These are phyloP conservation scores for Zhengitettix transpicula DNA, from an alignment of 2,888 invertebrate species.

Conservation along the genomic window DNA sequence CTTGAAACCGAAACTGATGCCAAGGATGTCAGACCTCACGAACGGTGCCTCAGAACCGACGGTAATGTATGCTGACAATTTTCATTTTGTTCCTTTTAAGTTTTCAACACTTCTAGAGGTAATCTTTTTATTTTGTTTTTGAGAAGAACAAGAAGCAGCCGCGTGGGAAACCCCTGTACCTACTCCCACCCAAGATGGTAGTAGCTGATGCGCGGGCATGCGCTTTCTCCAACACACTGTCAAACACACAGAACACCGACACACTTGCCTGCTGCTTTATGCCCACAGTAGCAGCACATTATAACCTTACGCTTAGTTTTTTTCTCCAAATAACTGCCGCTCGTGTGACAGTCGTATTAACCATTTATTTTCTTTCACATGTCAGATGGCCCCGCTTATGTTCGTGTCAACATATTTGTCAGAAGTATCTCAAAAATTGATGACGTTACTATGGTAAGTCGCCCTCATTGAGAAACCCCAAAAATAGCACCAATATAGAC, in stretches of 20 bases:
- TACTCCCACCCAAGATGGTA: too few species aligned
- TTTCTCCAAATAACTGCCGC: not conserved
- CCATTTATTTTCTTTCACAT: slow-evolving; percentile 9
- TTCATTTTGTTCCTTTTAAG: not conserved
- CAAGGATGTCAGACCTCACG: slow-evolving; percentile 9
- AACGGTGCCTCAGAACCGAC: not conserved
- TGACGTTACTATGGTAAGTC: slow-evolving; percentile 98
- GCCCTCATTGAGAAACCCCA: slow-evolving; percentile 6
- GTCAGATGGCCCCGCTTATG: slow-evolving; percentile 83
- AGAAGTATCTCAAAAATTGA: slow-evolving; percentile 98
- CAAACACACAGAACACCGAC: too few species aligned
- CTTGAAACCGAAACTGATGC: slow-evolving; percentile 2
- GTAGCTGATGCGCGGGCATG: too few species aligned
- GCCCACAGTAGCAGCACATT: too few species aligned
- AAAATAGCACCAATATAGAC: too few species aligned
- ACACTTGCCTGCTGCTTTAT: too few species aligned
- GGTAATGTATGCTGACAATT: slow-evolving; percentile 1
- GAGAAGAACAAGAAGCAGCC: too few species aligned
- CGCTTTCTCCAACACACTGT: too few species aligned
- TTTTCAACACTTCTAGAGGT: not conserved
- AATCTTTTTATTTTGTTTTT: too few species aligned
- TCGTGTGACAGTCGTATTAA: not conserved
- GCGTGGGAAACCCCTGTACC: too few species aligned
- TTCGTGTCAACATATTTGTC: slow-evolving; percentile 95
- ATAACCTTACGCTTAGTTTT: not conserved